phyloP scores from a whole-genome alignment of 2,113 vertebrate species.

The Muscicapa adusta region DNA sequence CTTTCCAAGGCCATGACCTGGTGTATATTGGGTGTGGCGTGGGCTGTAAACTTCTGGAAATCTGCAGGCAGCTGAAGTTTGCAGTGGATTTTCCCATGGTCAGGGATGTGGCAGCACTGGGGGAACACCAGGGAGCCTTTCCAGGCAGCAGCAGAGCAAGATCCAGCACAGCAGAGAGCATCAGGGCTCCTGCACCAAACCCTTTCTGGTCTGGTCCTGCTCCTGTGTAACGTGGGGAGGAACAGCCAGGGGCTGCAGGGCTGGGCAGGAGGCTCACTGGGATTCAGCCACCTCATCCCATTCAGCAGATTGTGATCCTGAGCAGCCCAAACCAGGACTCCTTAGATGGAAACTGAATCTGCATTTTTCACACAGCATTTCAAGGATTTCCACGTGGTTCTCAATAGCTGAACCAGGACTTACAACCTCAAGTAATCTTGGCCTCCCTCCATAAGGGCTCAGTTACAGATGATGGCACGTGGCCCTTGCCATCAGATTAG shows the following conservation, averaged over 20 bases:
- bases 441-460: not conserved
- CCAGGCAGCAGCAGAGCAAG: not conserved
- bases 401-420: not conserved
- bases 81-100: not conserved
- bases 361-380: not conserved
- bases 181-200: not conserved
- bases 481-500: not conserved
- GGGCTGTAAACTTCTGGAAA: not conserved
- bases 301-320: not conserved
- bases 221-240: rapidly evolving
- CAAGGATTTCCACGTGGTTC: not conserved
- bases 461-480: not conserved
- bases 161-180: not conserved
- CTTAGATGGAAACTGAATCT: not conserved
- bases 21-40: too few relatives aligned
- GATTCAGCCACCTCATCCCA: rapidly evolving
- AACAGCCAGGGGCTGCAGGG: not conserved
- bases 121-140: rapidly evolving
- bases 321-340: not conserved
- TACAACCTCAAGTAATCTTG: not conserved
- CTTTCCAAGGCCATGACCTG: not conserved
- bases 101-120: rapidly evolving
- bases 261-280: not conserved
- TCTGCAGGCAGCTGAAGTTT: not conserved
- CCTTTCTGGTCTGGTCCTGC: not conserved